phyloP scores from a whole-genome alignment of 2,888 invertebrate genomes.

The Melanophora roralis region DNA sequence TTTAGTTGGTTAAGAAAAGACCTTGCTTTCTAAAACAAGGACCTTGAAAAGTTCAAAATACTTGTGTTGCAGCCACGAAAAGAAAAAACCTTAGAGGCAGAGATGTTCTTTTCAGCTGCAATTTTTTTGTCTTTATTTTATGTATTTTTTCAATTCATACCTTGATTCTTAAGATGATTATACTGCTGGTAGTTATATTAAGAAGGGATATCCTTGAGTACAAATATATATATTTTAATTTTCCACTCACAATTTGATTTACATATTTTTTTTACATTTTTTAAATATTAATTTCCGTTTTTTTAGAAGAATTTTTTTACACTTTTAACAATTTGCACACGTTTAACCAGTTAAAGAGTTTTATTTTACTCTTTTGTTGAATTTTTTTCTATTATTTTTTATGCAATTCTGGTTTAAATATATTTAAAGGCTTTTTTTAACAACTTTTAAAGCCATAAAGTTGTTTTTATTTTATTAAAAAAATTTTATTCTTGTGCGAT shows the following conservation, averaged over 20 bases:
- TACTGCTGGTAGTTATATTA: background rate
- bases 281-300: conserved; percentile 9
- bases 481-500: conserved; percentile 14
- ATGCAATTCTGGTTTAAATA: conserved; percentile 12
- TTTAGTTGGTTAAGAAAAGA: no score
- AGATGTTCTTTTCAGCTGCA: background rate
- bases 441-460: conserved; percentile 1
- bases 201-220: conserved; percentile 8
- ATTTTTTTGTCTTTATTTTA: background rate
- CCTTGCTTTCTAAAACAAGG: background rate
- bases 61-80: background rate
- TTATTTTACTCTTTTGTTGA: conserved; percentile 7
- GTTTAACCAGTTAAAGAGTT: conserved; percentile 27
- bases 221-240: conserved; percentile 7
- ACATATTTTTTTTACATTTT: background rate
- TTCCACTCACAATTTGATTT: background rate
- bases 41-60: background rate
- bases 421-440: conserved; percentile 3
- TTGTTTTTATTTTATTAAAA: background rate
- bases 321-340: conserved; percentile 18
- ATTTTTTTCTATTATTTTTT: background rate
- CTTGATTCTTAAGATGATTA: background rate
- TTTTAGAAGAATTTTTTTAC: background rate
- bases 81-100: background rate
- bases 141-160: background rate